Conservation (phyloP, 2,888 invertebrate species). For the Carterocephalus palaemon region DNA sequence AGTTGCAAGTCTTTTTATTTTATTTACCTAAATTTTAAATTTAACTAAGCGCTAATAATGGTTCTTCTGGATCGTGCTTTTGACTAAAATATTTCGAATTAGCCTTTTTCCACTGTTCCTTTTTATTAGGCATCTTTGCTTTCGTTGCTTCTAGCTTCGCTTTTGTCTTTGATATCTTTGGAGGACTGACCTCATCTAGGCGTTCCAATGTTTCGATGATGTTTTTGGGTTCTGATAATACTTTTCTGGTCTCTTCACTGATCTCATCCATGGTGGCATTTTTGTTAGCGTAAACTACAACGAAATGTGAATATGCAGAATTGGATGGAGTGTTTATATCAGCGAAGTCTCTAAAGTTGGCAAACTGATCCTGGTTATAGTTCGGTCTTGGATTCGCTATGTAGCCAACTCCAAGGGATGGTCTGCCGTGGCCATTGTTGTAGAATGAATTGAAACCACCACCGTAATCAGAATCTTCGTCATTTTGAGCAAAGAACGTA, state of each 20-base stretch:
- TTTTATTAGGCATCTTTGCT: slow-evolving; percentile 62
- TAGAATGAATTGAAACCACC: slow-evolving; percentile 80
- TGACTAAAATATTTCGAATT: slow-evolving; percentile 57
- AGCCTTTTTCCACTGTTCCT: slow-evolving; percentile 69
- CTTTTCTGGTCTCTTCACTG: slow-evolving; percentile 63
- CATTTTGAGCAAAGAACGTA: slow-evolving; percentile 88
- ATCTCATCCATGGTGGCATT: slow-evolving; percentile 82
- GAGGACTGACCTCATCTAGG: slow-evolving; percentile 78
- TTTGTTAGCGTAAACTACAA: slow-evolving; percentile 90
- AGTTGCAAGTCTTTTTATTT: slow-evolving; percentile 60
- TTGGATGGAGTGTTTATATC: slow-evolving; percentile 90
- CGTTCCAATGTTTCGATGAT: slow-evolving; percentile 89
- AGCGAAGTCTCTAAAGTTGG: slow-evolving; percentile 93
- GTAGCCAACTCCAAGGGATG: slow-evolving; percentile 79
- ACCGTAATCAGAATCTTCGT: slow-evolving; percentile 80
- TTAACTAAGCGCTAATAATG: slow-evolving; percentile 83
- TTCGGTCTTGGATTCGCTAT: slow-evolving; percentile 86
- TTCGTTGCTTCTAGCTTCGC: slow-evolving; percentile 80
- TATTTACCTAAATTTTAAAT: slow-evolving; percentile 57
- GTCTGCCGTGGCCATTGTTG: slow-evolving; percentile 85
- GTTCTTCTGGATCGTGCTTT: slow-evolving; percentile 80
- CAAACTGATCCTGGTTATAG: slow-evolving; percentile 90
- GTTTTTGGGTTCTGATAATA: slow-evolving; percentile 83
- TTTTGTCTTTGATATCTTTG: slow-evolving; percentile 80
- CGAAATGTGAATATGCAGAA: slow-evolving; percentile 88